A percentile compares a stretch with the other conserved stretches of the same genome.
Evolutionary conservation across 2,797 vertebrate species (phyloP).

Genomic region (Melanogrammus aeglefinus): DNA sequence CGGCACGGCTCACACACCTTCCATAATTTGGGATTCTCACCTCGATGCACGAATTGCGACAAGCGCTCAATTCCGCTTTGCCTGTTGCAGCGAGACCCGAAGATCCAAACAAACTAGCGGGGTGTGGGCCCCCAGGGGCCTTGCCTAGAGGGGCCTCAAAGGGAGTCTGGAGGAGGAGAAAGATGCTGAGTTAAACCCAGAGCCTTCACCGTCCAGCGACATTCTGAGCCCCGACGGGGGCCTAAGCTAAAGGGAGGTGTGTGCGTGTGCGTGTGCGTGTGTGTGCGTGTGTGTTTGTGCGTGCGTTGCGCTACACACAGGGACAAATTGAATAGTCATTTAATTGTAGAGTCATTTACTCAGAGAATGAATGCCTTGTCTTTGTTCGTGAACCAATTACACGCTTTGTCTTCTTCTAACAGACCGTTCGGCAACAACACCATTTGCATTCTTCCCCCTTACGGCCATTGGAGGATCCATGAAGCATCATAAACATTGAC

Average conservation of each 20-base stretch:
- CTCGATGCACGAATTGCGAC: neutral
- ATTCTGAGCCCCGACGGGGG: neutral
- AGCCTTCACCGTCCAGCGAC: neutral
- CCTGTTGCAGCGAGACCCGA: too few relatives aligned
- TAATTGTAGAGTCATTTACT: neutral
- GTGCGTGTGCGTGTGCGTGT: too few relatives aligned
- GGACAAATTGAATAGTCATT: neutral
- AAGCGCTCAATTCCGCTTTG: neutral
- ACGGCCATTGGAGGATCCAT: neutral
- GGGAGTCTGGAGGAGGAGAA: neutral
- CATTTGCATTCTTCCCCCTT: neutral
- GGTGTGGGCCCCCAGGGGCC: neutral
- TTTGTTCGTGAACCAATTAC: neutral
- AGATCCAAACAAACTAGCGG: too few relatives aligned
- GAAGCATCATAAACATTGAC: neutral
- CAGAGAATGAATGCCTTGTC: neutral
- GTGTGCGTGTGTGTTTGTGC: neutral
- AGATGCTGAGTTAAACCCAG: neutral
- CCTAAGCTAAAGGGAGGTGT: neutral
- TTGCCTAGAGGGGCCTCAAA: neutral
- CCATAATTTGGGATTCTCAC: neutral
- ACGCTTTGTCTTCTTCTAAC: neutral
- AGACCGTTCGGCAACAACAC: neutral
- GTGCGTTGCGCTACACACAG: neutral
- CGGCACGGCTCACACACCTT: neutral